A percentile compares a stretch with the other conserved stretches of the same genome.
Evolutionary conservation across 2,113 vertebrate species (phyloP).

Genomic region (Oreotrochilus melanogaster): DNA sequence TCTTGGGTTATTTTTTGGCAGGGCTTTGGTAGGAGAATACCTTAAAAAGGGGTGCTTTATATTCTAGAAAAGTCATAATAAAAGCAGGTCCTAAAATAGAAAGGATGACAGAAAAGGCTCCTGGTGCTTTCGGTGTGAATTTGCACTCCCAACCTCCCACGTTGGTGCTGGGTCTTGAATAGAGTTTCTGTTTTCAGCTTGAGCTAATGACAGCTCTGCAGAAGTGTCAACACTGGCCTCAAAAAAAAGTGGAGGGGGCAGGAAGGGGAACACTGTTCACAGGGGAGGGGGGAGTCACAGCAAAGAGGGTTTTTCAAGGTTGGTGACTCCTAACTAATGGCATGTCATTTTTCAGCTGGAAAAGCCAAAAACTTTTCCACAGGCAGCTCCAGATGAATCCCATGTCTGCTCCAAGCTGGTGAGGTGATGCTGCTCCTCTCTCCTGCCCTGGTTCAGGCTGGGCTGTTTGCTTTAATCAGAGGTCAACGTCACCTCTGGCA

Average conservation of each 20-base stretch:
- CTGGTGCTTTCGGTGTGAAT: neutral
- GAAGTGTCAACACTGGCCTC: neutral
- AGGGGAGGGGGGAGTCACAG: neutral
- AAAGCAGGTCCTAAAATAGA: neutral
- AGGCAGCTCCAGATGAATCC: neutral
- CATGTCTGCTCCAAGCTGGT: neutral
- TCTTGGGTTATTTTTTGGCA: neutral
- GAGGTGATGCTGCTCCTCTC: slow-evolving; percentile 2
- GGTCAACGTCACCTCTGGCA: rapidly evolving
- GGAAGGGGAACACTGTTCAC: neutral
- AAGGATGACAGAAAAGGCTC: neutral
- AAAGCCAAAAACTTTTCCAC: neutral
- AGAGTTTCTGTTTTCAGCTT: slow-evolving; percentile 9
- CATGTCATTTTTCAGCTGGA: neutral
- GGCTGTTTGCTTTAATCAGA: neutral
- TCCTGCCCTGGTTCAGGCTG: neutral
- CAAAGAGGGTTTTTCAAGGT: neutral
- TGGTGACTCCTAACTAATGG: neutral
- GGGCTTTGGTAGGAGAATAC: neutral
- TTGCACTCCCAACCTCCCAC: slow-evolving; percentile 32
- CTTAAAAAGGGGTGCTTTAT: rapidly evolving
- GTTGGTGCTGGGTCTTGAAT: neutral
- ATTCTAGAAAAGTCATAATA: neutral
- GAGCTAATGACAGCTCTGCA: slow-evolving; percentile 3
- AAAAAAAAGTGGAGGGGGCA: neutral